Evolutionary conservation across 2,888 invertebrate species (phyloP).

Genomic region (Hymenopus coronatus): DNA sequence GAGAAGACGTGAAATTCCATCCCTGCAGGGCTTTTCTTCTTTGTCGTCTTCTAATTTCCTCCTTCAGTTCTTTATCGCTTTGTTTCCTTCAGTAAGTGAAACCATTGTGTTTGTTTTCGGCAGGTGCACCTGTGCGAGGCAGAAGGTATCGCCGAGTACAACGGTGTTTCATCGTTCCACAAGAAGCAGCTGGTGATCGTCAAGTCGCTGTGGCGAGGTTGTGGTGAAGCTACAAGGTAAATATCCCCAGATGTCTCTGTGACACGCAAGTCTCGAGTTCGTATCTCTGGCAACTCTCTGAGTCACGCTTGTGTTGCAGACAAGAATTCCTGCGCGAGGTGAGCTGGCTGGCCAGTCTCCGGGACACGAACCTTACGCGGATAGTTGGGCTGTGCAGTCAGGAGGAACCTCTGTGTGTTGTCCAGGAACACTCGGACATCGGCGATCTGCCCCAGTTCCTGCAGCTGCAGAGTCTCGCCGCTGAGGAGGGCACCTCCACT

Average conservation of each 20-base stretch:
- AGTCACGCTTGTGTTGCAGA: conserved; percentile 49
- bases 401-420: conserved; percentile 81
- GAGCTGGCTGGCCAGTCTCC: conserved; percentile 76
- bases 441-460: conserved; percentile 77
- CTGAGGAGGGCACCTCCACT: conserved; percentile 50
- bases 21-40: too few species aligned
- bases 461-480: conserved; percentile 44
- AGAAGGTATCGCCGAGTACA: conserved; percentile 67
- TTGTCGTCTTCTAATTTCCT: too few species aligned
- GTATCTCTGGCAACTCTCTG: too few species aligned
- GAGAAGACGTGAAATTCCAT: too few species aligned
- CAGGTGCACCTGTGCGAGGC: conserved; percentile 76
- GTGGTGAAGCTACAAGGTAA: conserved; percentile 64
- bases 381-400: conserved; percentile 76
- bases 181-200: conserved; percentile 73
- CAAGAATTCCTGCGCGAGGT: conserved; percentile 86
- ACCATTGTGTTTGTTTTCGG: too few species aligned
- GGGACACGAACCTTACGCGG: conserved; percentile 79
- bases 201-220: conserved; percentile 72
- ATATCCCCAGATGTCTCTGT: neutral
- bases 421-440: conserved; percentile 86
- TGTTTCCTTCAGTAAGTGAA: too few species aligned
- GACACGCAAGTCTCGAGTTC: neutral
- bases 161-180: conserved; percentile 61
- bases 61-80: too few species aligned